These are phyloP conservation scores for Diceros bicornis DNA, from an alignment of 2,797 vertebrate species.

Conservation along the genomic window DNA sequence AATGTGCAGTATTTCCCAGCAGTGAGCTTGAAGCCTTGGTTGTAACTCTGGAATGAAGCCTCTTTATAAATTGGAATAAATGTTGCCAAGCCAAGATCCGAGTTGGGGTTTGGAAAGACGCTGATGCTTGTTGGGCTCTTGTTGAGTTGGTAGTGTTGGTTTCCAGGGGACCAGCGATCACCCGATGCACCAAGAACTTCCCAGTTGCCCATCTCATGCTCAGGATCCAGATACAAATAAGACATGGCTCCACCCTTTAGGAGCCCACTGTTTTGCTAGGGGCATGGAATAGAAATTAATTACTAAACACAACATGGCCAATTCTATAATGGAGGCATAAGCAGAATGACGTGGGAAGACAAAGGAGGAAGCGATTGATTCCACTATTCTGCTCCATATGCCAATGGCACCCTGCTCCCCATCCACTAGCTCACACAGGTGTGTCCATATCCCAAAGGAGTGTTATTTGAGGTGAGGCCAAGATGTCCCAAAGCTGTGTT, in stretches of 20 bases:
- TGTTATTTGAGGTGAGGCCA: background rate
- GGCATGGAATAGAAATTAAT: background rate
- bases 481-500: background rate
- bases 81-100: background rate
- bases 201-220: background rate
- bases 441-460: background rate
- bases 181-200: background rate
- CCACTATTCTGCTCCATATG: background rate
- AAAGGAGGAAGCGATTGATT: background rate
- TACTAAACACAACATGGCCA: background rate
- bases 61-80: slow-evolving; percentile 25
- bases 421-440: background rate
- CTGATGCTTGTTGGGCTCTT: background rate
- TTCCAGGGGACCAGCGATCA: background rate
- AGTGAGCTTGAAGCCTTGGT: background rate
- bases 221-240: background rate
- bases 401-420: no score
- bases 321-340: background rate
- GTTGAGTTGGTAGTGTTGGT: background rate
- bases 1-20: background rate
- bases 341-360: background rate
- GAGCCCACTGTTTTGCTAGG: background rate
- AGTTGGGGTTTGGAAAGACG: background rate
- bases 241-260: background rate
- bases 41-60: background rate